These are phyloP conservation scores for Tenthredo notha DNA, from an alignment of 2,888 invertebrate genomes.

Conservation along the genomic window DNA sequence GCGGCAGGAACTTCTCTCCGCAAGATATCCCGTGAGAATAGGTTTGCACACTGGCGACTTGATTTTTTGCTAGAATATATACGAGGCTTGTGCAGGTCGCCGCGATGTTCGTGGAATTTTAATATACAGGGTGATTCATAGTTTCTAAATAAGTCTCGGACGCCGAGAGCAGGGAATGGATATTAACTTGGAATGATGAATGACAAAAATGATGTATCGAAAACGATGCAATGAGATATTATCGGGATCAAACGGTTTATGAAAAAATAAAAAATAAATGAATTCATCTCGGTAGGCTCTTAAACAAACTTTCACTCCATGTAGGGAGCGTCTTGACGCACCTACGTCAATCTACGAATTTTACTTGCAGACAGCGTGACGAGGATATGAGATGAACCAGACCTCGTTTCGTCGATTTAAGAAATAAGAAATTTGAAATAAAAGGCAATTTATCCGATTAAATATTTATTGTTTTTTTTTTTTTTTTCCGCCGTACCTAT, in stretches of 20 bases:
- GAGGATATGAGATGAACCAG: neutral
- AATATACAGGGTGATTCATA: slow-evolving; percentile 31
- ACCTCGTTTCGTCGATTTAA: neutral
- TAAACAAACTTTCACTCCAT: slow-evolving; percentile 51
- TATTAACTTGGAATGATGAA: neutral
- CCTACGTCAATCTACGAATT: slow-evolving; percentile 22
- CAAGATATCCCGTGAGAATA: slow-evolving; percentile 8
- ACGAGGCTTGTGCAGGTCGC: neutral
- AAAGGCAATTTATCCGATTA: neutral
- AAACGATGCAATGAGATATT: neutral
- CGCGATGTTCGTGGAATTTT: slow-evolving; percentile 21
- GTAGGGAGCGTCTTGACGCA: slow-evolving; percentile 25
- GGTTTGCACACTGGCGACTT: neutral
- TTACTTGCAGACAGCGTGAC: slow-evolving; percentile 37
- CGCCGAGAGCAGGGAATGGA: neutral
- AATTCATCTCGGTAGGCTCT: slow-evolving; percentile 16
- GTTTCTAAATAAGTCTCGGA: neutral
- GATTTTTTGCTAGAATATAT: slow-evolving; percentile 36
- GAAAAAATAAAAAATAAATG: neutral
- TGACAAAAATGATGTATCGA: neutral
- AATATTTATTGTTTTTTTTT: neutral
- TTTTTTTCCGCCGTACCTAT: neutral
- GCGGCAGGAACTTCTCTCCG: neutral
- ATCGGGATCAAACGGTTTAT: neutral
- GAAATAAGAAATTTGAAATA: neutral